A percentile compares a stretch with the other conserved stretches of the same genome.
phyloP scores from a whole-genome alignment of 2,113 vertebrate species.

The Mormyrus lacerda region DNA sequence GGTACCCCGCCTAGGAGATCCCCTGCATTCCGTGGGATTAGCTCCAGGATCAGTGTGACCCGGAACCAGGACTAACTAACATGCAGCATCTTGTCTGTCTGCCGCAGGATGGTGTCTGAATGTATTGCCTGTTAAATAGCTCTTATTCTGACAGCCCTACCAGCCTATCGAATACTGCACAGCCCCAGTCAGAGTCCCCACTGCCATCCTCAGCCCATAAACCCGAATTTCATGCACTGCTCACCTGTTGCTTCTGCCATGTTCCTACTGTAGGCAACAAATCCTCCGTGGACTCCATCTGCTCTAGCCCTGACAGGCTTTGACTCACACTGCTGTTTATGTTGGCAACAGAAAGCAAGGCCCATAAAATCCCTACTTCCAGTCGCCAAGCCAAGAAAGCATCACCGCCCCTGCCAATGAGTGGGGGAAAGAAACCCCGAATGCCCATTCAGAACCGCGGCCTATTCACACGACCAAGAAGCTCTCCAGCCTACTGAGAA shows the following conservation, averaged over 20 bases:
- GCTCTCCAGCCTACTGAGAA: not conserved
- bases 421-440: not conserved
- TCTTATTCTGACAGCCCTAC: not conserved
- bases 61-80: too few relatives aligned
- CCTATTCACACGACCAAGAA: not conserved
- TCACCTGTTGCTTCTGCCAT: not conserved
- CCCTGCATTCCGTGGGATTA: too few relatives aligned
- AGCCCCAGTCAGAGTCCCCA: not conserved
- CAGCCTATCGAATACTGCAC: not conserved
- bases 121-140: not conserved
- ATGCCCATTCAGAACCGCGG: conserved; percentile 3
- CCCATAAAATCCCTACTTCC: conserved; percentile 21
- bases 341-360: conserved; percentile 10
- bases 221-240: not conserved
- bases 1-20: too few relatives aligned
- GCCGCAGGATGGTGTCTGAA: not conserved
- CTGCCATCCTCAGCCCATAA: not conserved
- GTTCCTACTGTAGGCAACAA: not conserved
- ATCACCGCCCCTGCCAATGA: not conserved
- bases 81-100: not conserved
- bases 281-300: not conserved
- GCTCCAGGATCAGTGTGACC: too few relatives aligned
- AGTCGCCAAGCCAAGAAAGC: conserved; percentile 6
- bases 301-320: not conserved
- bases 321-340: conserved; percentile 19